Conservation (phyloP, 2,113 vertebrate species). For the Pipa parva region DNA sequence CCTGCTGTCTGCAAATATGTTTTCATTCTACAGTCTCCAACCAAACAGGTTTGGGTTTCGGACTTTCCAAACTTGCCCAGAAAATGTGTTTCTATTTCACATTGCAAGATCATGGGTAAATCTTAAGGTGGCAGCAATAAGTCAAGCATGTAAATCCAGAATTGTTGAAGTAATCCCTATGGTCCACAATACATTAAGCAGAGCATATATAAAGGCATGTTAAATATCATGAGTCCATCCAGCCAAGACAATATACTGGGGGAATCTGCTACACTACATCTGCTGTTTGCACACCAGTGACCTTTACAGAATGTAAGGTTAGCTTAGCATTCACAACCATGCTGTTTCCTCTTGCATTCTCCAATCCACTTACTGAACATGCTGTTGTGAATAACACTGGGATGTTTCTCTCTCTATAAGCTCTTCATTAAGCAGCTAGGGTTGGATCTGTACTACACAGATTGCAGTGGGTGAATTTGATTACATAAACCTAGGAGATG, state of each 20-base stretch:
- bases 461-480: slow-evolving; percentile 1
- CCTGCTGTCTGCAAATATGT: slow-evolving; percentile 43
- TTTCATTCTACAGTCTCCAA: slow-evolving; percentile 43
- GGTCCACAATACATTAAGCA: slow-evolving; percentile 5
- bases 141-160: background rate
- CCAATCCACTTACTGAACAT: slow-evolving; percentile 1
- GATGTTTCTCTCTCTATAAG: slow-evolving; percentile 7
- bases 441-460: background rate
- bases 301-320: slow-evolving; percentile 23
- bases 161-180: background rate
- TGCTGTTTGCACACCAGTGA: slow-evolving; percentile 7
- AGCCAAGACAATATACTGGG: background rate
- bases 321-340: slow-evolving; percentile 9
- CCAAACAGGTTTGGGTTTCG: slow-evolving; percentile 33
- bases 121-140: slow-evolving; percentile 12
- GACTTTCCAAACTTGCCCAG: slow-evolving; percentile 41
- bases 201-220: background rate
- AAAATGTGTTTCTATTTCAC: slow-evolving; percentile 42
- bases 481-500: slow-evolving; percentile 9
- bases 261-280: slow-evolving; percentile 16
- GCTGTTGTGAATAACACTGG: slow-evolving; percentile 1
- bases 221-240: background rate
- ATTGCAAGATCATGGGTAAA: slow-evolving; percentile 27
- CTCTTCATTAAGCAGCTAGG: background rate
- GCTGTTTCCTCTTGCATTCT: background rate